Conservation (phyloP, 2,888 invertebrate genomes). For the Synergus gifuensis region DNA sequence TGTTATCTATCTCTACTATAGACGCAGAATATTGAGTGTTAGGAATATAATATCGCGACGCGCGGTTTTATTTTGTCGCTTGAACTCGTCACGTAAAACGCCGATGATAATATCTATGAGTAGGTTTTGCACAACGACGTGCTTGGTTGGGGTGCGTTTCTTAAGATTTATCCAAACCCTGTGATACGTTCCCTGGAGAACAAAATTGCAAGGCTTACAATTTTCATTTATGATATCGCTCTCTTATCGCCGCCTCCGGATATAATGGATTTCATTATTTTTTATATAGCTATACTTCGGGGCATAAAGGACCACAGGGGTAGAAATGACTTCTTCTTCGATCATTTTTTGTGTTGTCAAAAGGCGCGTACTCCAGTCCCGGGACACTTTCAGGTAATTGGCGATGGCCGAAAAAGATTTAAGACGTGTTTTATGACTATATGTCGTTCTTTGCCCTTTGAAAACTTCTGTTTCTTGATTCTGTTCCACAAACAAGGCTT, state of each 20-base stretch:
- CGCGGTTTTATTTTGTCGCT: background rate
- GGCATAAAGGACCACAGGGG: background rate
- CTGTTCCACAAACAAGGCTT: background rate
- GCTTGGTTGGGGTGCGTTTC: background rate
- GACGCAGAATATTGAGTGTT: conserved; percentile 7
- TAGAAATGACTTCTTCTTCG: conserved; percentile 6
- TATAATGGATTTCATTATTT: conserved; percentile 41
- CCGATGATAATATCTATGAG: conserved; percentile 15
- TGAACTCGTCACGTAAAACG: conserved; percentile 36
- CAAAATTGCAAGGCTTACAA: conserved; percentile 39
- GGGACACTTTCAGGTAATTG: background rate
- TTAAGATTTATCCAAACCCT: conserved; percentile 39
- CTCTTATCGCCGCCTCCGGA: conserved; percentile 38
- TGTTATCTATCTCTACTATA: background rate
- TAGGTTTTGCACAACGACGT: conserved; percentile 13
- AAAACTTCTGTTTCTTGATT: background rate
- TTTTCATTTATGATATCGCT: conserved; percentile 14
- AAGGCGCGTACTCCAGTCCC: conserved; percentile 6
- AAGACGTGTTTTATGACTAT: background rate
- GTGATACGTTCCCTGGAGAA: conserved; percentile 15
- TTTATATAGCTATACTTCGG: background rate
- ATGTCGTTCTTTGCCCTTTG: background rate
- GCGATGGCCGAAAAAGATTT: background rate
- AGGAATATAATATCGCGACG: background rate
- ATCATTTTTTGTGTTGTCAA: background rate